A percentile compares a stretch with the other conserved stretches of the same genome.
phyloP scores from a whole-genome alignment of 2,113 vertebrate species.

The Candoia aspera region DNA sequence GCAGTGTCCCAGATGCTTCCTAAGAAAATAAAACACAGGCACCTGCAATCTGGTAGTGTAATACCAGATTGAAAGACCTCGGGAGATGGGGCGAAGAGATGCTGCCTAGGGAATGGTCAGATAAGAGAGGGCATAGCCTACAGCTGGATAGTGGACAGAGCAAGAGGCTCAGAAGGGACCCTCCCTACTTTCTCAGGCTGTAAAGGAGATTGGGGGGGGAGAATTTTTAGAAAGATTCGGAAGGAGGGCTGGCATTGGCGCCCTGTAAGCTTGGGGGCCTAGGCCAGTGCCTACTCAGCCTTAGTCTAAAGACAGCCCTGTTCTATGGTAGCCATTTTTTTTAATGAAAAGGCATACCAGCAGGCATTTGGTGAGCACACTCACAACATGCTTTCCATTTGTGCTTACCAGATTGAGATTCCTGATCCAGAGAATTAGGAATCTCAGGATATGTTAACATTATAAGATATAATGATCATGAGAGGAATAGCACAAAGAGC shows the following conservation, averaged over 20 bases:
- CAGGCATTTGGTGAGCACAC: background rate
- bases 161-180: background rate
- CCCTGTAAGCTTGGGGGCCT: background rate
- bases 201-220: background rate
- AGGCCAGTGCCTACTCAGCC: background rate
- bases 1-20: background rate
- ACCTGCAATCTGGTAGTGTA: background rate
- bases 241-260: background rate
- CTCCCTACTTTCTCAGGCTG: background rate
- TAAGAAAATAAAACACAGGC: background rate
- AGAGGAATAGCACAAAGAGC: background rate
- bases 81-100: background rate
- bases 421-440: background rate
- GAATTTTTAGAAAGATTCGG: background rate
- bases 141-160: background rate
- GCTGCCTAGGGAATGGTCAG: background rate
- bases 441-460: background rate
- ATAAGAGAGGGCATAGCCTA: background rate
- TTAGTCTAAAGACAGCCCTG: background rate
- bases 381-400: background rate
- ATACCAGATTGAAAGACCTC: background rate
- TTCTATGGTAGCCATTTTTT: background rate
- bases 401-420: background rate
- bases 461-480: background rate
- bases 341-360: background rate